Evolutionary conservation across 2,113 vertebrate species (phyloP).

Genomic region (Carlito syrichta): DNA sequence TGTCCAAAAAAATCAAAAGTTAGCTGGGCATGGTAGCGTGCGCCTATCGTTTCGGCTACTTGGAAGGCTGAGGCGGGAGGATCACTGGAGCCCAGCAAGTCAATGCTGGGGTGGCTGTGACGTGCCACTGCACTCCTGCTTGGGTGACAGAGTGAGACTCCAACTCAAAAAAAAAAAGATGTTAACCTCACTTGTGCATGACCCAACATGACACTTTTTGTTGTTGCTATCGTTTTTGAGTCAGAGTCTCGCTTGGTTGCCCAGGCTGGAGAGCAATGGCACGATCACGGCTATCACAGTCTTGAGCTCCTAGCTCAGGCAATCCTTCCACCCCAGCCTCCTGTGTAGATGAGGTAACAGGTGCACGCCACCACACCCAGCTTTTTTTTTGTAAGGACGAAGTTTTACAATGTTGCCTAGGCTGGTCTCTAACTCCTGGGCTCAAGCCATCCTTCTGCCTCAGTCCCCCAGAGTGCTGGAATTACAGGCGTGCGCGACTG

Average conservation of each 20-base stretch:
- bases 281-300: not conserved
- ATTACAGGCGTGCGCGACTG: too few species aligned
- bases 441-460: not conserved
- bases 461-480: too few species aligned
- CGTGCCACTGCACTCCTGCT: not conserved
- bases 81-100: not conserved
- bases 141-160: not conserved
- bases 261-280: not conserved
- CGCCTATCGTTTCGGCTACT: too few species aligned
- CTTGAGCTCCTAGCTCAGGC: not conserved
- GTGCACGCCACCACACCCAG: too few species aligned
- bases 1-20: not conserved
- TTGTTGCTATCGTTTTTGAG: too few species aligned
- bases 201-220: too few species aligned
- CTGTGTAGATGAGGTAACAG: not conserved
- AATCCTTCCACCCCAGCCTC: not conserved
- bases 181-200: too few species aligned
- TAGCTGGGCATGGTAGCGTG: not conserved
- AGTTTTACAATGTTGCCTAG: not conserved
- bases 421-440: too few species aligned
- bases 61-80: not conserved
- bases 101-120: not conserved
- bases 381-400: too few species aligned
- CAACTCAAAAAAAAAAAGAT: not conserved
- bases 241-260: not conserved